A percentile compares a stretch with the other conserved stretches of the same genome.
Conservation (phyloP, 2,888 invertebrate species). For the Ophraella communa region DNA sequence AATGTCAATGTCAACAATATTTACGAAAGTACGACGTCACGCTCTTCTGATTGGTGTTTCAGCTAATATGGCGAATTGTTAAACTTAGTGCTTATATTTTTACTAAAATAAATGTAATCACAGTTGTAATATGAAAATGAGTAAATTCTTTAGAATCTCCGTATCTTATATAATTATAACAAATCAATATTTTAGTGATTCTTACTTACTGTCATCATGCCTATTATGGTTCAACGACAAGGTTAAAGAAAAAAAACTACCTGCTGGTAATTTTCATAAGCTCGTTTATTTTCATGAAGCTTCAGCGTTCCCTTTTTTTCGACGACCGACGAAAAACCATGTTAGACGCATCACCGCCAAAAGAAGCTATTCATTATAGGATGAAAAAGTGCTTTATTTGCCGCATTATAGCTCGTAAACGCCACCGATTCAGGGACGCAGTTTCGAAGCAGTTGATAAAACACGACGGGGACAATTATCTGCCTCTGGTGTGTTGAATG, state of each 20-base stretch:
- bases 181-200: no score
- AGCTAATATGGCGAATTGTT: no score
- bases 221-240: no score
- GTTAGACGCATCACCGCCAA: slow-evolving; percentile 18
- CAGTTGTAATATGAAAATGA: no score
- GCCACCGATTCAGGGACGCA: slow-evolving; percentile 4
- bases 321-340: not conserved
- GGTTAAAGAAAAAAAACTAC: not conserved
- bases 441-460: not conserved
- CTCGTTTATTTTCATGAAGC: slow-evolving; percentile 8
- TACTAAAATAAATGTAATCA: no score
- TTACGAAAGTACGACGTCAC: no score
- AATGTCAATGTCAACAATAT: no score
- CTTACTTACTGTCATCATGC: no score
- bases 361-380: slow-evolving; percentile 24
- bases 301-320: not conserved
- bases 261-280: slow-evolving; percentile 14
- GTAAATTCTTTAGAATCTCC: no score
- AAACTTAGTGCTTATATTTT: no score
- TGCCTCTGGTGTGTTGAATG: not conserved
- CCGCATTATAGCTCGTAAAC: slow-evolving; percentile 9
- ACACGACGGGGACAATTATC: not conserved
- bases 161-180: no score
- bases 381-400: slow-evolving; percentile 26
- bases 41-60: no score